Evolutionary conservation across 2,888 invertebrate species (phyloP), one percentile per base, ranked within the genome.

Genomic region (Myopa testacea): DNA sequence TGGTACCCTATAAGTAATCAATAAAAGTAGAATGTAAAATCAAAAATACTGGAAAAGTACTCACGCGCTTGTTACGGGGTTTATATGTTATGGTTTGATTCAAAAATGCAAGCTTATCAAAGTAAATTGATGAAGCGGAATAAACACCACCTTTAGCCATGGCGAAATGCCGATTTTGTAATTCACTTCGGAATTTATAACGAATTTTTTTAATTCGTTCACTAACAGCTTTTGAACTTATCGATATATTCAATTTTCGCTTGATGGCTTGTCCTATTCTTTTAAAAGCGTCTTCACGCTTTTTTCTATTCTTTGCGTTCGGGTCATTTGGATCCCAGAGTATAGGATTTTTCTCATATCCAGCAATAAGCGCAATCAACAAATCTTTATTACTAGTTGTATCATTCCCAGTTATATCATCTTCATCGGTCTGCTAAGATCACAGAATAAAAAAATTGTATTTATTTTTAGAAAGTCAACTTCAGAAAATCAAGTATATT

Each of bases 31-130:
- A 6, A 55, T 55, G 16, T 60, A 69, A 52, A 38, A n/a, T 37
- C 5, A 52, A 10, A 60, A 14, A 6, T 60, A 19, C 16, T 2
- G 55, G 50, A 65, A 10, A 34, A 37, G 14, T 16, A 38, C 78
- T 79, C 78, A 79, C 79, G 16, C 78, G 40, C 68, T 74, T 78
- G 60, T 74, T 79, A 16, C 76, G 72, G 26, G 69, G 78, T 67
- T 76, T 76, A 67, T 76, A 68, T 26, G 52, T 76, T 19, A 79
- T 79, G n/a, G 69, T 50, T n/a, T 78, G 60, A 34, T 80, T 79
- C 55, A 86, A 79, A 78, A 86, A 86, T 70, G 82, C 84, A 62
- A 86, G 75, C 40, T 85, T 81, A 73, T 86, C 85, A 75, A 84
- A 87, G 76, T 83, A 87, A 86, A 87, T 86, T 4, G 86, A 81